Conservation (phyloP, 2,888 invertebrate species). For the Diarsia rubi region DNA sequence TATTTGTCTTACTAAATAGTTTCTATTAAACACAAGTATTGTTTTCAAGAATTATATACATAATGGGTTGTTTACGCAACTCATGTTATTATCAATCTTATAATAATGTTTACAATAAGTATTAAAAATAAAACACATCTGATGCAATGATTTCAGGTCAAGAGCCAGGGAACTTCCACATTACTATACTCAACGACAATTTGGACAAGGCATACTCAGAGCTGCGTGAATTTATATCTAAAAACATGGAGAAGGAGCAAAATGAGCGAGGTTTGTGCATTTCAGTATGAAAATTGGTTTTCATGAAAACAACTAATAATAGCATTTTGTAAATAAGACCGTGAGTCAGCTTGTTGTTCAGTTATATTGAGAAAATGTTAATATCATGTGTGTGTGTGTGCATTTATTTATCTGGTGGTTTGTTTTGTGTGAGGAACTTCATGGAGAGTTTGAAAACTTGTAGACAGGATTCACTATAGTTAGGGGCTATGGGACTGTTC, state of each 20-base stretch:
- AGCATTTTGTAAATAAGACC: conserved; percentile 19
- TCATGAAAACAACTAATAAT: conserved; percentile 32
- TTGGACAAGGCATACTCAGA: conserved; percentile 95
- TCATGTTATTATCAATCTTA: conserved; percentile 28
- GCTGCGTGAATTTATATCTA: conserved; percentile 93
- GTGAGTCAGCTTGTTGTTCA: conserved; percentile 49
- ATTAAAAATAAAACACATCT: conserved; percentile 50
- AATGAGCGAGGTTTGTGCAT: conserved; percentile 85
- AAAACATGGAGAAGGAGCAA: conserved; percentile 91
- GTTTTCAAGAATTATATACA: conserved; percentile 21
- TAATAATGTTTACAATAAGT: conserved; percentile 43
- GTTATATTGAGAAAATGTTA: conserved; percentile 14
- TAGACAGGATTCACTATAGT: neutral
- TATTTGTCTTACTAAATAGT: neutral
- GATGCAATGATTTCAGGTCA: conserved; percentile 80
- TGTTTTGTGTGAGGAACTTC: neutral
- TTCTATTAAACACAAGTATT: conserved; percentile 17
- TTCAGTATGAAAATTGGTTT: conserved; percentile 2
- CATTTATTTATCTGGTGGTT: conserved; percentile 2
- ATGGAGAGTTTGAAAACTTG: neutral
- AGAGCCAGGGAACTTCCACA: conserved; percentile 95
- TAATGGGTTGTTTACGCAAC: conserved; percentile 28
- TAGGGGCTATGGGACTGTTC: too few relatives aligned
- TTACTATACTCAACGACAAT: conserved; percentile 95
- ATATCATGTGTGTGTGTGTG: conserved; percentile 9